Conservation (phyloP, 2,888 invertebrate genomes). For the Amphipoea lucens region DNA sequence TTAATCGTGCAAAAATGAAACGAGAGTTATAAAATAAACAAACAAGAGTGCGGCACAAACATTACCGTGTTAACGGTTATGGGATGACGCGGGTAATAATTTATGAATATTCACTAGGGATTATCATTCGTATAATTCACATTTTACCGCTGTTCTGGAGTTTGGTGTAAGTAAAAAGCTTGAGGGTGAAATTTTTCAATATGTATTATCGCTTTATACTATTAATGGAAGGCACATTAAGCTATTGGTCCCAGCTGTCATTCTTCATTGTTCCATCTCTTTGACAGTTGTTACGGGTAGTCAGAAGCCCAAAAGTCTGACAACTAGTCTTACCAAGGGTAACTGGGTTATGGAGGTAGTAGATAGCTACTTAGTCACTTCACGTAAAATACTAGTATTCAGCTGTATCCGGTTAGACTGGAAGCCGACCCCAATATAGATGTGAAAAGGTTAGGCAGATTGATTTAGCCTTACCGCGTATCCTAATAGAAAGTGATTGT, state of each 20-base stretch:
- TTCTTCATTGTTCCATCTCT: neutral
- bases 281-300: neutral
- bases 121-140: slow-evolving; percentile 62
- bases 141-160: slow-evolving; percentile 51
- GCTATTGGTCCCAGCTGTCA: neutral
- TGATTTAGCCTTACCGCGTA: too few species aligned
- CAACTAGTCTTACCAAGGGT: neutral
- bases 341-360: too few species aligned
- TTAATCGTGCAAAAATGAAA: neutral
- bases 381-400: too few species aligned
- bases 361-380: too few species aligned
- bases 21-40: slow-evolving; percentile 26
- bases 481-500: neutral
- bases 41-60: slow-evolving; percentile 48
- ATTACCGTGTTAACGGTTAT: slow-evolving; percentile 57
- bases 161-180: slow-evolving; percentile 21
- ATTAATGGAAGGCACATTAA: too few species aligned
- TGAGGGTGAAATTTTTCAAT: neutral
- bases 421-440: too few species aligned
- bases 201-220: too few species aligned
- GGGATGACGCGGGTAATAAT: slow-evolving; percentile 58
- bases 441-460: too few species aligned
- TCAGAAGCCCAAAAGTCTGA: neutral
- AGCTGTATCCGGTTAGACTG: too few species aligned
- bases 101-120: slow-evolving; percentile 67